A percentile compares a stretch with the other conserved stretches of the same genome.
Evolutionary conservation across 2,113 vertebrate genomes (phyloP).

Genomic region (Ailurus styani): DNA sequence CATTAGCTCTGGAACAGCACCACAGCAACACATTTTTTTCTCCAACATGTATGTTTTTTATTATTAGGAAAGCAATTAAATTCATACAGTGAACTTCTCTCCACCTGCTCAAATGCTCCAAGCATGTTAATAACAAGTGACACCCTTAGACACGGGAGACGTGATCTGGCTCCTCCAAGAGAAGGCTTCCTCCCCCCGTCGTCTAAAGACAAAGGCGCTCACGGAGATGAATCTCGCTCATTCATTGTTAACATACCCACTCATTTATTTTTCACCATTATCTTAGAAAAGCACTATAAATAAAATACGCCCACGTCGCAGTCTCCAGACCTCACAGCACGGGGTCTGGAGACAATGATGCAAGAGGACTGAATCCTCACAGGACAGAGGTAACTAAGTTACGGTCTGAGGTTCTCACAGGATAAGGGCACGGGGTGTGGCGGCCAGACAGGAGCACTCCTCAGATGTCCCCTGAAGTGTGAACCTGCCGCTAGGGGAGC

Average conservation of each 20-base stretch:
- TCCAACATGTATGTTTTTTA: neutral
- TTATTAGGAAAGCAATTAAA: constrained; percentile 7
- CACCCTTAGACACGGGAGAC: neutral
- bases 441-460: no score
- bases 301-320: neutral
- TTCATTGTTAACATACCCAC: neutral
- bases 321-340: neutral
- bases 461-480: neutral
- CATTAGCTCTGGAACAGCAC: neutral
- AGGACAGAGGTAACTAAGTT: neutral
- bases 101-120: neutral
- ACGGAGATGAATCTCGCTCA: neutral
- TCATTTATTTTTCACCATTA: neutral
- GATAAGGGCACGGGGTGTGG: no score
- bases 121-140: neutral
- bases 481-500: neutral
- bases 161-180: neutral
- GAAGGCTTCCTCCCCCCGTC: neutral
- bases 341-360: neutral
- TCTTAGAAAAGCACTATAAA: neutral
- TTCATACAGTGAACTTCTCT: neutral
- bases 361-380: neutral
- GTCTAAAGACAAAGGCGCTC: neutral
- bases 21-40: neutral
- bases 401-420: neutral